Conservation (phyloP, 2,113 vertebrate genomes). For the Anoura caudifer region DNA sequence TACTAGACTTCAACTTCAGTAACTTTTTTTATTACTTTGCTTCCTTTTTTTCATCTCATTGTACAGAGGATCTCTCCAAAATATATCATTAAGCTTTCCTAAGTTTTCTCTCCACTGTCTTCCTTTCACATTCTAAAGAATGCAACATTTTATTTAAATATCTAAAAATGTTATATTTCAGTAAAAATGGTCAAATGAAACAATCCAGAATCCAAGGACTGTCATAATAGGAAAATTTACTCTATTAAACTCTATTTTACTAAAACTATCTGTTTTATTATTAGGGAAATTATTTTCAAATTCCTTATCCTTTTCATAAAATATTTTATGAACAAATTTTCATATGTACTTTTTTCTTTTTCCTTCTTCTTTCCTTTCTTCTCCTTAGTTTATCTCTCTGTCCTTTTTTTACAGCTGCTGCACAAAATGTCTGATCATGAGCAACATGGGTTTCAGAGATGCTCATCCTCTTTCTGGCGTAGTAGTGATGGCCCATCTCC, state of each 20-base stretch:
- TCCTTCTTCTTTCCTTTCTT: not conserved
- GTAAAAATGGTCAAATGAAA: not conserved
- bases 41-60: not conserved
- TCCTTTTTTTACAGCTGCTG: slow-evolving; percentile 87
- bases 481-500: slow-evolving; percentile 88
- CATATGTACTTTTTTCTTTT: not conserved
- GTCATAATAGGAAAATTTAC: not conserved
- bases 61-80: not conserved
- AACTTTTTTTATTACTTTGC: not conserved
- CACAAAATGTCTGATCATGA: slow-evolving; percentile 87
- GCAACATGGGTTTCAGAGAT: slow-evolving; percentile 87
- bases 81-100: not conserved
- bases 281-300: not conserved
- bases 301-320: not conserved
- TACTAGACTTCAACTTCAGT: not conserved
- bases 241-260: not conserved
- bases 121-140: not conserved
- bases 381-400: slow-evolving; percentile 70
- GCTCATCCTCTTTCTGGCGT: slow-evolving; percentile 90
- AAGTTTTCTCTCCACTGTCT: not conserved
- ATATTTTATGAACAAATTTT: not conserved
- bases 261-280: not conserved
- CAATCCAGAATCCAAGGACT: not conserved
- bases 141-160: not conserved
- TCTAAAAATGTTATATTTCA: not conserved